Evolutionary conservation across 2,888 invertebrate genomes (phyloP).

Genomic region (Rhaphigaster nebulosa): DNA sequence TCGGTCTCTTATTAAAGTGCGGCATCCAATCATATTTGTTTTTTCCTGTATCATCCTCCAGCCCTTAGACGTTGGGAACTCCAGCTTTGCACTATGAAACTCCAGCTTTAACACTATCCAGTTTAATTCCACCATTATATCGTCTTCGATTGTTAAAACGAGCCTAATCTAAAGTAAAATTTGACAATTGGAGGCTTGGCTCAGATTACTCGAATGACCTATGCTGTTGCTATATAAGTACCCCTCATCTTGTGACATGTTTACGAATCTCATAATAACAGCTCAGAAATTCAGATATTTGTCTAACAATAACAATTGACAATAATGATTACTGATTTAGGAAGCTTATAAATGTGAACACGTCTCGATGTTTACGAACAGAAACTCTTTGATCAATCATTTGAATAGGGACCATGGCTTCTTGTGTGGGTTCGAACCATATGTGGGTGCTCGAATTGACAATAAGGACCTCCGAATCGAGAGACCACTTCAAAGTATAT

Average conservation of each 20-base stretch:
- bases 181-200: neutral
- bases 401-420: neutral
- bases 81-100: too few species aligned
- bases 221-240: too few species aligned
- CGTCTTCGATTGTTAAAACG: too few species aligned
- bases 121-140: too few species aligned
- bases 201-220: neutral
- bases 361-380: neutral
- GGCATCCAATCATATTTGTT: too few species aligned
- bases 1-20: too few species aligned
- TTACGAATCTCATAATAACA: neutral
- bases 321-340: neutral
- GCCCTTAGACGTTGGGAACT: too few species aligned
- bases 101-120: too few species aligned
- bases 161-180: neutral
- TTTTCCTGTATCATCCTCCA: too few species aligned
- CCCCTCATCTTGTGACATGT: too few species aligned
- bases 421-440: neutral
- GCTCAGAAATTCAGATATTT: neutral
- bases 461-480: neutral
- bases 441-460: neutral
- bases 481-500: slow-evolving; percentile 26
- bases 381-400: neutral
- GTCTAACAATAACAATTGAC: neutral
- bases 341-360: neutral